phyloP scores from a whole-genome alignment of 2,797 vertebrate species.

The Poecilia velifera region DNA sequence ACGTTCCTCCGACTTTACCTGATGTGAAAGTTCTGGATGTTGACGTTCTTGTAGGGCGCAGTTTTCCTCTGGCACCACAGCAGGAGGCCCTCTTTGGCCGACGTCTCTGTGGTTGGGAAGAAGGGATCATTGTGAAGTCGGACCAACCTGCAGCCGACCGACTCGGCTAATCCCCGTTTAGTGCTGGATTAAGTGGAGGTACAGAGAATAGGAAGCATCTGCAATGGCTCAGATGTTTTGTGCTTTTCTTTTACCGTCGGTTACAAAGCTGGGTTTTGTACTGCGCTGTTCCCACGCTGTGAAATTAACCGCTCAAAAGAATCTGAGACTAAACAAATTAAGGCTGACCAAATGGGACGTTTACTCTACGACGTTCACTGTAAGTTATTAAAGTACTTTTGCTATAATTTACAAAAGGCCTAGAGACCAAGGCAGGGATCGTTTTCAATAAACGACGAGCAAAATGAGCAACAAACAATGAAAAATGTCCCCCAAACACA shows the following conservation, averaged over 20 bases:
- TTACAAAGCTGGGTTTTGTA: constrained; percentile 3
- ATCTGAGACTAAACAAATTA: constrained; percentile 27
- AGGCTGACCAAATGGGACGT: constrained; percentile 24
- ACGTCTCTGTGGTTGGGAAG: constrained; percentile 85
- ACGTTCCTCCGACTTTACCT: constrained; percentile 78
- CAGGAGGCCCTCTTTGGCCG: constrained; percentile 96
- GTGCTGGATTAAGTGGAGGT: constrained; percentile 53
- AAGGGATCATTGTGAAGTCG: constrained; percentile 44
- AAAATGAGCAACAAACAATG: not conserved
- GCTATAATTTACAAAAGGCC: not conserved
- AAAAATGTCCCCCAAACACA: not conserved
- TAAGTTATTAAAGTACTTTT: not conserved
- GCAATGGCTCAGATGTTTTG: constrained; percentile 21
- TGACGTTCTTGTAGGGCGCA: constrained; percentile 98
- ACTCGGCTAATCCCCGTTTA: constrained; percentile 56
- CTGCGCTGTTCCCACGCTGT: constrained; percentile 1
- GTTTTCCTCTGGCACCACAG: constrained; percentile 99
- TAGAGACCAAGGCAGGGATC: not conserved
- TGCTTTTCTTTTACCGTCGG: constrained; percentile 24
- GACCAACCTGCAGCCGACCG: constrained; percentile 38
- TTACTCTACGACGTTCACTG: constrained; percentile 12
- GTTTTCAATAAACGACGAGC: not conserved
- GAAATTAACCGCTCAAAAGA: constrained; percentile 5
- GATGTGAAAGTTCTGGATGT: constrained; percentile 99
- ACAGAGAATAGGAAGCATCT: constrained; percentile 44